These are phyloP conservation scores for Macropis europaea DNA, from an alignment of 2,888 invertebrate species.

Conservation along the genomic window DNA sequence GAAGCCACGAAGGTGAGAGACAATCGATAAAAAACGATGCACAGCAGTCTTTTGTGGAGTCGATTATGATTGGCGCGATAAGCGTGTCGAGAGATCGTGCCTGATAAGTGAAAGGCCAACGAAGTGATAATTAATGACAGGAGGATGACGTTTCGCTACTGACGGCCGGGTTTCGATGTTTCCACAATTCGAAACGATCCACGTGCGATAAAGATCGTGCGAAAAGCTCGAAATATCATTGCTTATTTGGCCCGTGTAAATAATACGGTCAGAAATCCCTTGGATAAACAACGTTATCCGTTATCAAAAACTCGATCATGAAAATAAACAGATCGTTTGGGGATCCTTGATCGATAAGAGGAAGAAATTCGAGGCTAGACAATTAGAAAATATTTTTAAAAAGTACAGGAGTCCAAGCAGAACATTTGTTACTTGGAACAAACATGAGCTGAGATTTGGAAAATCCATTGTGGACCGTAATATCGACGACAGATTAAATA, in stretches of 20 bases:
- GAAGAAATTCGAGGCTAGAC: too few species aligned
- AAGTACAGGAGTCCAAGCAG: too few species aligned
- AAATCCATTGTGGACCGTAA: too few species aligned
- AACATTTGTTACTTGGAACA: too few species aligned
- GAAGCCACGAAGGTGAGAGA: not conserved
- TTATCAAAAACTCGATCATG: too few species aligned
- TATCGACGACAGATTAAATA: too few species aligned
- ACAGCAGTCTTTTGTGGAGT: not conserved
- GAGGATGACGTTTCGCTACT: not conserved
- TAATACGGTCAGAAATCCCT: too few species aligned
- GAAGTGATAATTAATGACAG: not conserved
- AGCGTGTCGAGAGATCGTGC: not conserved
- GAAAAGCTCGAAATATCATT: not conserved
- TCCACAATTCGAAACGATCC: not conserved
- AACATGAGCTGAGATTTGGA: too few species aligned
- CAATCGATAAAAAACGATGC: slow-evolving; percentile 9
- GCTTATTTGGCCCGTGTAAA: not conserved
- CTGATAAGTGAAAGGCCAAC: slow-evolving; percentile 13
- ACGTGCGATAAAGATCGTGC: not conserved
- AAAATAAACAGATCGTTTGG: too few species aligned
- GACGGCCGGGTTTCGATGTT: not conserved
- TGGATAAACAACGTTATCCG: too few species aligned
- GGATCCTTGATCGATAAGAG: too few species aligned
- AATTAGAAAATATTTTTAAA: too few species aligned
- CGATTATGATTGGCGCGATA: not conserved